Percentiles rank a stretch among this genome's conserved stretches.
phyloP scores from a whole-genome alignment of 2,113 vertebrate genomes.

The Symphodus melops region DNA sequence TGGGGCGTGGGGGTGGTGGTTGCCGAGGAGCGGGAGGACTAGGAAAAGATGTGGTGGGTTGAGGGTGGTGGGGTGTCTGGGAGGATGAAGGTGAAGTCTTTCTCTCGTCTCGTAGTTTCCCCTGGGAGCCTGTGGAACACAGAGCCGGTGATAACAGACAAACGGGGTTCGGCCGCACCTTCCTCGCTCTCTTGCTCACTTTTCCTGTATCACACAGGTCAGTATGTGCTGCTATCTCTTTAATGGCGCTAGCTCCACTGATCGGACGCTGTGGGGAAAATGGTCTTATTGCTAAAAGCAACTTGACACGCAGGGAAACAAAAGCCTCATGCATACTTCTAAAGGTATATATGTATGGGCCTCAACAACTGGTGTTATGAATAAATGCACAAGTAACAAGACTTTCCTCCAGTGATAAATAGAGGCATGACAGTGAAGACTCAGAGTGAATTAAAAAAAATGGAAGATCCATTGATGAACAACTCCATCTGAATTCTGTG shows the following conservation, averaged over 20 bases:
- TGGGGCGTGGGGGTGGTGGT: constrained; percentile 61
- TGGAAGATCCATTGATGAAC: background rate
- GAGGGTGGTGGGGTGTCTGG: constrained; percentile 30
- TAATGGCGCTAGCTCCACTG: constrained; percentile 85
- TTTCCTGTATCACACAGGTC: constrained; percentile 85
- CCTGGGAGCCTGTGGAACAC: constrained; percentile 87
- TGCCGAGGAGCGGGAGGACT: constrained; percentile 48
- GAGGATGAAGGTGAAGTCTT: constrained; percentile 92
- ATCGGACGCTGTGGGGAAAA: constrained; percentile 48
- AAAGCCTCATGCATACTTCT: constrained; percentile 48
- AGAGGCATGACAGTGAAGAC: background rate
- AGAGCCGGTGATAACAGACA: constrained; percentile 92
- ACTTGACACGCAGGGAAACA: constrained; percentile 63
- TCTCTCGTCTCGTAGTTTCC: constrained; percentile 80
- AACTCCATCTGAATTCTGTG: constrained; percentile 1
- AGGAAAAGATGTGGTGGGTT: constrained; percentile 49
- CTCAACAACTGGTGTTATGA: constrained; percentile 35
- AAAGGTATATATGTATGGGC: constrained; percentile 5
- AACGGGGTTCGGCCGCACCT: constrained; percentile 75
- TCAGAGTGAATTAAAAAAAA: background rate
- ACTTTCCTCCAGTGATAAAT: no score
- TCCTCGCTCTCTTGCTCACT: constrained; percentile 50
- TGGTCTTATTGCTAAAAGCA: constrained; percentile 73
- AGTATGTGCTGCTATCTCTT: constrained; percentile 86
- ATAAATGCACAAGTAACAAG: background rate